Evolutionary conservation across 1,140 invertebrate species (phyloP), one percentile per base, ranked within the genome.

Genomic region (Drosophila setifemur): DNA sequence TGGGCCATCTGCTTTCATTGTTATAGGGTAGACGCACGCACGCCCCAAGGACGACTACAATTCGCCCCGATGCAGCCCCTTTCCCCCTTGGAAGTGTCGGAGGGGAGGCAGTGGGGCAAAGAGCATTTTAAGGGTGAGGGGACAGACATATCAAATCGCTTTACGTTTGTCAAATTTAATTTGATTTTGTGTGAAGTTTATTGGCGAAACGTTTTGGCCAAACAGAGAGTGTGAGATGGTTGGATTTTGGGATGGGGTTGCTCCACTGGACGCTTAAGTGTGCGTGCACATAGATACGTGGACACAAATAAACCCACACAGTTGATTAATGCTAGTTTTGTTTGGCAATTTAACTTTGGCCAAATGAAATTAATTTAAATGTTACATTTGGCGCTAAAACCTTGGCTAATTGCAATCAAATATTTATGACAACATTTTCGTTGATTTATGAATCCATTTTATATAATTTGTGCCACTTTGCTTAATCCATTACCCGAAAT

Each of bases 161-260:
- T 87, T 81, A 86, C 76, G 72, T 86, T 86, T 86, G 81, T 87
- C 76, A 86, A 86, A 86, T 81, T 87, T 87, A 86, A 86, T 86
- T 86, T 86, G 81, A 86, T 86, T 86, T 86, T 86, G 81, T 86
- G 81, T 86, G 82, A 86, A 87, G 81, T 81, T 86, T 86, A 86
- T 86, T 81, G 81, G 82, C 58, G 82, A 86, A 87, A 86, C 81
- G 81, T 86, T 86, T 87, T 72, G 70, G 58, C 58, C 42, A 47
- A 35, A 8, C 33, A 2, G 7, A 37, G 16, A 18, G 33, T 9
- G 33, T 37, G 33, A 37, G 33, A 52, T 9, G 42, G 42, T 12
- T 28, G 33, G 21, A 16, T 18, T 16, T 5, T 2, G 16, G 12
- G 19, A 5, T 11, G 8, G 9, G 45, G 42, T 14, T 21, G 14